A percentile compares a stretch with the other conserved stretches of the same genome.
Evolutionary conservation across 2,113 vertebrate species (phyloP).

Genomic region (Thalassoma bifasciatum): DNA sequence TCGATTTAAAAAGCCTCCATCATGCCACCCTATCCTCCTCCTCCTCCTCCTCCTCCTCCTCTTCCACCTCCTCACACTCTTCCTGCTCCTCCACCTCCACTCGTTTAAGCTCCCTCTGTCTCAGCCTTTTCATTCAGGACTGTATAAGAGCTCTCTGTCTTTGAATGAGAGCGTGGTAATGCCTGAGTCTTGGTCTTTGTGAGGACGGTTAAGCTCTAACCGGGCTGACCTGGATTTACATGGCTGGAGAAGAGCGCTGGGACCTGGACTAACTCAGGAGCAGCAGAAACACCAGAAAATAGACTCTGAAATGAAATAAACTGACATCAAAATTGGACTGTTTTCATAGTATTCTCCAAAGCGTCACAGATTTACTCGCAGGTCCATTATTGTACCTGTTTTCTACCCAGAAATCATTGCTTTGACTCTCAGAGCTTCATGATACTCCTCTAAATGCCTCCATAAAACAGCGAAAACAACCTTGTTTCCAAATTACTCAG

Average conservation of each 20-base stretch:
- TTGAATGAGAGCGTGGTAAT: slow-evolving; percentile 50
- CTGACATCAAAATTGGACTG: not conserved
- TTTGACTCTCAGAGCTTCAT: too few species aligned
- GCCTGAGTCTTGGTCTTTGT: slow-evolving; percentile 49
- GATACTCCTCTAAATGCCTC: too few species aligned
- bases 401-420: too few species aligned
- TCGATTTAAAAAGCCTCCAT: slow-evolving; percentile 30
- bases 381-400: too few species aligned
- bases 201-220: slow-evolving; percentile 44
- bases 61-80: slow-evolving; percentile 38
- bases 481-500: too few species aligned
- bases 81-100: slow-evolving; percentile 36
- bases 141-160: slow-evolving; percentile 30
- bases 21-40: slow-evolving; percentile 35
- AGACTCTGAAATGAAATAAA: not conserved
- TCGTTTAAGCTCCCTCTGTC: slow-evolving; percentile 28
- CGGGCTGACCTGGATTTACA: slow-evolving; percentile 57
- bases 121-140: slow-evolving; percentile 53
- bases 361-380: not conserved
- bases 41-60: slow-evolving; percentile 52
- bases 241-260: slow-evolving; percentile 25
- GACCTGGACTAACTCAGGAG: not conserved
- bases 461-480: too few species aligned
- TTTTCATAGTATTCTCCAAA: not conserved
- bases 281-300: slow-evolving; percentile 4